Conservation (phyloP, 2,888 invertebrate species). For the Vesta saturnalis region DNA sequence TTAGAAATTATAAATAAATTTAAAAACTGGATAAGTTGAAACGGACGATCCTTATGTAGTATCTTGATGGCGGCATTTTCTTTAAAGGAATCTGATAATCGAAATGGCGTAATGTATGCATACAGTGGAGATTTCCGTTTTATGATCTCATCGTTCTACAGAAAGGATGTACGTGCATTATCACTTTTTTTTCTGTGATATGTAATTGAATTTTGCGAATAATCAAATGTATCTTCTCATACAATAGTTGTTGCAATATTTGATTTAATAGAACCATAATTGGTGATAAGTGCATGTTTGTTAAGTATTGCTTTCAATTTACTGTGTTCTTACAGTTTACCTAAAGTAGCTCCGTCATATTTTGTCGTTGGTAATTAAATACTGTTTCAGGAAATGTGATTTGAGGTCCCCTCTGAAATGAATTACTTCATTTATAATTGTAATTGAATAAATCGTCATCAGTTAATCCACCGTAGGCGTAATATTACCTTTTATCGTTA, state of each 20-base stretch:
- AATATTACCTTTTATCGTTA: slow-evolving; percentile 13
- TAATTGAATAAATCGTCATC: slow-evolving; percentile 32
- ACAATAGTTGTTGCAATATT: no score
- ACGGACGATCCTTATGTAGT: no score
- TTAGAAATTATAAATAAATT: no score
- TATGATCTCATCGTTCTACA: slow-evolving; percentile 37
- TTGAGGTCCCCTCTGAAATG: slow-evolving; percentile 33
- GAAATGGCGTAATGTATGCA: no score
- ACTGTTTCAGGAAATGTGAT: slow-evolving; percentile 21
- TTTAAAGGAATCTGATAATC: neutral
- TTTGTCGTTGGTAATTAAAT: no score
- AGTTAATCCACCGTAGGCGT: slow-evolving; percentile 26
- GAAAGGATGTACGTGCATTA: slow-evolving; percentile 22
- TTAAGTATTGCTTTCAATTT: no score
- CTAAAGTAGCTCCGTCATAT: no score
- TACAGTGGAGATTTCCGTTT: slow-evolving; percentile 27
- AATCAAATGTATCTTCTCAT: neutral
- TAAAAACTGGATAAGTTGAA: no score
- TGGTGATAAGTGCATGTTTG: no score
- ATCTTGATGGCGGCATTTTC: neutral
- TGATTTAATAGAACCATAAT: no score
- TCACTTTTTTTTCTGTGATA: slow-evolving; percentile 16
- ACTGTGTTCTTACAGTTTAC: no score
- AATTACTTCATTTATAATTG: slow-evolving; percentile 35
- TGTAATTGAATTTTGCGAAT: slow-evolving; percentile 7